Conservation (phyloP, 2,797 vertebrate species). For the Microctenopoma lineatum region DNA sequence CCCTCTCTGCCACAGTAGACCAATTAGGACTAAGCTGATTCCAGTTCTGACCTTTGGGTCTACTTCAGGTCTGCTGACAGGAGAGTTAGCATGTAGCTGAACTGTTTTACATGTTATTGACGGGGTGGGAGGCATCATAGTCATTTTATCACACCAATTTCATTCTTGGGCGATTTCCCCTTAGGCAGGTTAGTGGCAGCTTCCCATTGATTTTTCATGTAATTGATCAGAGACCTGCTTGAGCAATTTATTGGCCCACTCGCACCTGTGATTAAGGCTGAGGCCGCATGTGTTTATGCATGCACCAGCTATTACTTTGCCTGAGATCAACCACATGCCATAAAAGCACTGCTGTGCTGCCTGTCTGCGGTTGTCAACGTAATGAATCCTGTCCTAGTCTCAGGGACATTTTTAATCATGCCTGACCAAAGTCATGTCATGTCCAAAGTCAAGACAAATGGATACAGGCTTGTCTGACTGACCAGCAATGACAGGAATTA, state of each 20-base stretch:
- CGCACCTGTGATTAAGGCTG: slow-evolving; percentile 88
- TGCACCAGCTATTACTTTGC: slow-evolving; percentile 63
- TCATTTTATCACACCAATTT: slow-evolving; percentile 90
- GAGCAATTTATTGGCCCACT: slow-evolving; percentile 89
- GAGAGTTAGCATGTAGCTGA: slow-evolving; percentile 81
- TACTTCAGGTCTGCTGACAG: slow-evolving; percentile 80
- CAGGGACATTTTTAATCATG: slow-evolving; percentile 68
- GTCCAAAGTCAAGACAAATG: slow-evolving; percentile 67
- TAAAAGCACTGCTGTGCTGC: slow-evolving; percentile 33
- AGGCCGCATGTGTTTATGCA: slow-evolving; percentile 76
- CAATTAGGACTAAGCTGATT: slow-evolving; percentile 80
- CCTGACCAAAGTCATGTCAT: slow-evolving; percentile 61
- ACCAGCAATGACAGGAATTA: slow-evolving; percentile 65
- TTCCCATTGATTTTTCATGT: slow-evolving; percentile 89
- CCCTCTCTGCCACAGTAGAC: slow-evolving; percentile 65
- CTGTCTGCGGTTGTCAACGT: slow-evolving; percentile 50
- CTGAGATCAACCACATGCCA: slow-evolving; percentile 49
- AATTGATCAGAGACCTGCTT: slow-evolving; percentile 90
- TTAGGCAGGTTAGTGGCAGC: slow-evolving; percentile 86
- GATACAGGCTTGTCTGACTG: slow-evolving; percentile 50
- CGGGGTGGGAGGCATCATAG: slow-evolving; percentile 82
- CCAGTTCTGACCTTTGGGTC: slow-evolving; percentile 81
- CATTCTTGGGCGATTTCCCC: slow-evolving; percentile 93
- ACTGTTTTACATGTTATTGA: slow-evolving; percentile 87
- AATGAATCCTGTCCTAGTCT: slow-evolving; percentile 61